phyloP scores from a whole-genome alignment of 2,113 vertebrate species.

The Paralichthys olivaceus region DNA sequence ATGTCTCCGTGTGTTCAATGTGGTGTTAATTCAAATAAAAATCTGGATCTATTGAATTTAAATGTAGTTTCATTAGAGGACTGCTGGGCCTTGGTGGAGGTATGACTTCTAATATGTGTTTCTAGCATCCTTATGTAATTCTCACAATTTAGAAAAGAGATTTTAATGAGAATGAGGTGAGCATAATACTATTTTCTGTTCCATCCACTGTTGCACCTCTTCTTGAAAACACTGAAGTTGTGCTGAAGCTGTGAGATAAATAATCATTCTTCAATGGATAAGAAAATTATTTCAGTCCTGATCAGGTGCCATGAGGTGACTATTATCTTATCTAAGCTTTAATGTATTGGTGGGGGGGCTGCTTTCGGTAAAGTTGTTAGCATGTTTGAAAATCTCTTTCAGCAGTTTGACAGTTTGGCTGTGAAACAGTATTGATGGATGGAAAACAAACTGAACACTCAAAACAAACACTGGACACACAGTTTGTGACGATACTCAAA shows the following conservation, averaged over 20 bases:
- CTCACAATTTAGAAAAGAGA: neutral
- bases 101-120: neutral
- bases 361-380: neutral
- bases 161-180: neutral
- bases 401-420: too few species aligned
- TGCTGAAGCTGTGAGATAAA: neutral
- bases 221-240: neutral
- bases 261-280: neutral
- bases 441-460: slow-evolving; percentile 5
- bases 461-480: slow-evolving; percentile 1
- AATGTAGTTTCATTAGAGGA: too few species aligned
- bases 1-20: too few species aligned
- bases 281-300: neutral
- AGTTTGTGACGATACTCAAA: slow-evolving; percentile 3
- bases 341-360: neutral
- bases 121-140: neutral
- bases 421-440: neutral
- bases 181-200: slow-evolving; percentile 1
- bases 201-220: neutral
- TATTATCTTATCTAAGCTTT: neutral
- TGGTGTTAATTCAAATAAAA: too few species aligned
- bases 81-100: neutral
- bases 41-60: neutral
- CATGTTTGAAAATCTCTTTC: neutral
- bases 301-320: neutral